Evolutionary conservation across 2,888 invertebrate genomes (phyloP), one percentile per base, ranked within the genome.

Genomic region (Osedax frankpressi): DNA sequence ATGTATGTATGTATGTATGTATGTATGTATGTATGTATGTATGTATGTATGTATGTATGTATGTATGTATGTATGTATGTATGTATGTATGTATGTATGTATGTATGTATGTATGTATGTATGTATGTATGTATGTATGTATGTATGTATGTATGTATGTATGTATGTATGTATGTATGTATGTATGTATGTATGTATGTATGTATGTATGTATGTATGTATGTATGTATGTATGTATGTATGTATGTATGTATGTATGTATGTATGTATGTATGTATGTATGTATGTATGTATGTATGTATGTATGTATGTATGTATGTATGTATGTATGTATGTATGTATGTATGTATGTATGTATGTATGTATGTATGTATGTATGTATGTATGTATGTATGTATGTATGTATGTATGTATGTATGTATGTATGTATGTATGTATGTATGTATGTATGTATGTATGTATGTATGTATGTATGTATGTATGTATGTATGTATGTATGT

Each of bases 391-490:
- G 6, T 19, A 44, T 11, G 19, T 44, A 44, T 44, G 19, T 44
- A 44, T 44, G 19, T 44, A 44, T 44, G 19, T 44, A 44, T 44
- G 19, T 44, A 44, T 44, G 19, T 44, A 44, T 44, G 19, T 44
- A 11, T 44, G 44, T 44, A 19, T 44, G 44, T 44, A 44, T 44
- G 44, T 19, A 44, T 44, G 6, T 44, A 44, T 6, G 6, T 44
- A 44, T 6, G 19, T 44, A 44, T 44, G 44, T 44, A 11, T 14
- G 59, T 59, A 59, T 59, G 59, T 59, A 59, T 59, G 59, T 59
- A 59, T 59, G 59, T 59, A 59, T 59, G 59, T 59, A 59, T 59
- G 59, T 59, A 59, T 59, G 59, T 59, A 59, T 59, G 59, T 59
- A 59, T 59, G 59, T 59, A 59, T 59, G 59, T 59, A 59, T 59